Evolutionary conservation across 2,113 vertebrate species (phyloP), one percentile per base, ranked within the genome.

Genomic region (Myocastor coypus): DNA sequence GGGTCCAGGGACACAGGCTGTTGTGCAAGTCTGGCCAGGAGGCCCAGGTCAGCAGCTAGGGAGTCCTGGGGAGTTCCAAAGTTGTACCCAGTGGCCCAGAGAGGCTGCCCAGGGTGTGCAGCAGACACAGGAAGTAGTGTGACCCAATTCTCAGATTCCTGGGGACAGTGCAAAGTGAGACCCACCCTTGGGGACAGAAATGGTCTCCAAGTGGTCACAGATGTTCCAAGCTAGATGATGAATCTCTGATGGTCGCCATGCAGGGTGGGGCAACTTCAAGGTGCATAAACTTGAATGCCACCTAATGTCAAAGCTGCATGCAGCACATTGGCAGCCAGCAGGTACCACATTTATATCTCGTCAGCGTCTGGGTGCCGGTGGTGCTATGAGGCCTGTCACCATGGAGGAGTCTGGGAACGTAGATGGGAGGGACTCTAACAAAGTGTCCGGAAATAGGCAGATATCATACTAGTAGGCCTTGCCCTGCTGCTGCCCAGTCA

Each of bases 111-210:
- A 4, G 50, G 19, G n/a, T n/a, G 1, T 10, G 16, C 5, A 22
- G 12, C 2, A 24, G 32, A 7, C 10, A 32, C 17, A 7, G 30
- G 34, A 19, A 61, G 34, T 1, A 19, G 52, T 6, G 8, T 0
- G 6, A 34, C 32, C 66, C 5, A 13, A 68, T 68, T 17, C 46
- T 26, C 12, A 68, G n/a, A 30, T 0, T 26, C 20, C 5, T 69
- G 84, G 63, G 37, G 0, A 30, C 28, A 69, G 37, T 46, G 30
- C 28, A 8, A 0, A 2, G 30, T 5, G 40, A 40, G 32, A 8
- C 17, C 17, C 42, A 69, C 37, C 17, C 37, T 83, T 87, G 6
- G 50, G 32, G 12, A 22, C 3, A 1, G 2, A 14, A 17, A 40
- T 12, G 19, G 59, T 30, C 28, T 22, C 30, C 6, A 20, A 7